A percentile compares a stretch with the other conserved stretches of the same genome.
These are phyloP conservation scores for Sthenelais limicola DNA, from an alignment of 2,888 invertebrate species.

Conservation along the genomic window DNA sequence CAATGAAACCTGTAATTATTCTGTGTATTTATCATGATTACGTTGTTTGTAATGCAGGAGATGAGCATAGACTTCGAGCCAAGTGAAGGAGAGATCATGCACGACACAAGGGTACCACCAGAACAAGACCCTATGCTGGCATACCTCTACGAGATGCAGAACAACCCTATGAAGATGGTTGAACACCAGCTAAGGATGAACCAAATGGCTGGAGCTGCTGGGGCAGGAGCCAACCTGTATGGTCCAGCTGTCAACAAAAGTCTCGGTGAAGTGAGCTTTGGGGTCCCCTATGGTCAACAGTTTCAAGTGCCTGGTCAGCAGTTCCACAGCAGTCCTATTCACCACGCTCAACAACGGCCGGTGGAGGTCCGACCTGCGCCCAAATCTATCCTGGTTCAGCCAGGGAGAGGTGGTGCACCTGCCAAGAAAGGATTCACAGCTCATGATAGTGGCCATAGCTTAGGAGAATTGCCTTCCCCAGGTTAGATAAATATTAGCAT, in stretches of 20 bases:
- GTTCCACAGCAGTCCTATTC: not conserved
- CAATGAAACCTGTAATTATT: too few species aligned
- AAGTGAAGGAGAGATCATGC: constrained; percentile 34
- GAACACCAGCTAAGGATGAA: constrained; percentile 20
- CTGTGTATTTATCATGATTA: too few species aligned
- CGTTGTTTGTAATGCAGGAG: not conserved
- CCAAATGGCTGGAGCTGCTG: constrained; percentile 15
- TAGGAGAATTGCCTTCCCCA: constrained; percentile 15
- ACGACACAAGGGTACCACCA: not conserved
- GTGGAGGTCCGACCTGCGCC: constrained; percentile 3
- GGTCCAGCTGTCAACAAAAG: constrained; percentile 15
- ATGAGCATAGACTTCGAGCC: constrained; percentile 23
- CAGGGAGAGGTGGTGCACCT: not conserved
- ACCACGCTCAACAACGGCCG: not conserved
- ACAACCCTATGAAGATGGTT: constrained; percentile 14
- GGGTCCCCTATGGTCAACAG: too few species aligned
- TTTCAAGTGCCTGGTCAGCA: not conserved
- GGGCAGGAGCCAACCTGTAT: not conserved
- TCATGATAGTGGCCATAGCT: not conserved
- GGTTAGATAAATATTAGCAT: too few species aligned
- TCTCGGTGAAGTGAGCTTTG: constrained; percentile 30
- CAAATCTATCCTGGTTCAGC: not conserved
- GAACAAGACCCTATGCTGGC: constrained; percentile 33
- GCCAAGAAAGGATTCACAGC: too few species aligned
- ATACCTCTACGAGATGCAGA: constrained; percentile 13